Evolutionary conservation across 1,140 invertebrate genomes (phyloP).

Genomic region (Pachyrhynchus sulphureomaculatus): DNA sequence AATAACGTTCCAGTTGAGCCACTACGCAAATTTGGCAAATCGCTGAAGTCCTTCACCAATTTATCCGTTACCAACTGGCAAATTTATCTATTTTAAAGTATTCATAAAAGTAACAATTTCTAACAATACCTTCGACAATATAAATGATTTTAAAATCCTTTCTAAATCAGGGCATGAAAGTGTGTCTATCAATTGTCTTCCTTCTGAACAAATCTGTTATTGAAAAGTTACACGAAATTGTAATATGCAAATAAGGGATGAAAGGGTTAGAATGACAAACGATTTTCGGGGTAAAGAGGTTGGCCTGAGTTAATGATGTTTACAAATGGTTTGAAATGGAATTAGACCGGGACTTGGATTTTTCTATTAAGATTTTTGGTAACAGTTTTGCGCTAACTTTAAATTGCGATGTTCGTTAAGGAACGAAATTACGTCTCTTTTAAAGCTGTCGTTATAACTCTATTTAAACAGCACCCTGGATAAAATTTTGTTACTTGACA

Average conservation of each 20-base stretch:
- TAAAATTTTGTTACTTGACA: too few species aligned
- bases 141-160: slow-evolving; percentile 2
- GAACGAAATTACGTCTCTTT: too few species aligned
- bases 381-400: too few species aligned
- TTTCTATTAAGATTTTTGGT: neutral
- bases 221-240: slow-evolving; percentile 4
- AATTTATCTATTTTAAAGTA: too few species aligned
- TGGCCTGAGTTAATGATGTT: slow-evolving; percentile 3
- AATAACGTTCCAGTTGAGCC: too few species aligned
- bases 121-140: neutral
- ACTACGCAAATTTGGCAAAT: too few species aligned
- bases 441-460: too few species aligned
- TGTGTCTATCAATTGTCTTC: neutral
- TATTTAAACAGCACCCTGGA: too few species aligned
- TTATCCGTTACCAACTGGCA: too few species aligned
- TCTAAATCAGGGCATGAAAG: slow-evolving; percentile 5
- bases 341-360: neutral
- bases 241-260: slow-evolving; percentile 5
- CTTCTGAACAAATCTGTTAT: neutral
- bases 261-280: slow-evolving; percentile 1
- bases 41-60: too few species aligned
- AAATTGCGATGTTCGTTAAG: too few species aligned
- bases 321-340: neutral
- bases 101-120: neutral
- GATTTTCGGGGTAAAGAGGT: slow-evolving; percentile 2